These are phyloP conservation scores for Phortica okadai DNA, from an alignment of 2,888 invertebrate genomes.

Conservation along the genomic window DNA sequence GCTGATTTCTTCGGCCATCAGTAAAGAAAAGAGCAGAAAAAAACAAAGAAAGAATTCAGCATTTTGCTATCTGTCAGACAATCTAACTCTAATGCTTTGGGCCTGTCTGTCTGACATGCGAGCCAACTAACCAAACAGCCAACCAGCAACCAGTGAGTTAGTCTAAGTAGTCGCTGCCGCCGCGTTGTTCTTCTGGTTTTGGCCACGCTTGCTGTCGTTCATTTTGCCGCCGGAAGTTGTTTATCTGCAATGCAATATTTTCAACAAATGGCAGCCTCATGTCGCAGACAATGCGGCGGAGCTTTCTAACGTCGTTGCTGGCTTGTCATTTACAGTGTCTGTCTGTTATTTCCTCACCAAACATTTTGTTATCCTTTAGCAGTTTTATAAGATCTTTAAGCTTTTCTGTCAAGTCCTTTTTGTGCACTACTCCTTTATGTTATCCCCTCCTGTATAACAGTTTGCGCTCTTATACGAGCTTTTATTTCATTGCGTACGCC, in stretches of 20 bases:
- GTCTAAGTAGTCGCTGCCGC: background rate
- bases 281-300: slow-evolving; percentile 41
- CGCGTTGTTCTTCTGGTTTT: slow-evolving; percentile 6
- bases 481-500: background rate
- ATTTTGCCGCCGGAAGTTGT: slow-evolving; percentile 68
- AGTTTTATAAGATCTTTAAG: slow-evolving; percentile 3
- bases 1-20: slow-evolving; percentile 35
- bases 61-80: too few relatives aligned
- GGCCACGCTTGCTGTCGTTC: slow-evolving; percentile 51
- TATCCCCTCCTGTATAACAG: slow-evolving; percentile 10
- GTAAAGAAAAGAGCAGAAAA: background rate
- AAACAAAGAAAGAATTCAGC: background rate
- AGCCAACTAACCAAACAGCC: background rate
- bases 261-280: slow-evolving; percentile 48
- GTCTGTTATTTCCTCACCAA: background rate
- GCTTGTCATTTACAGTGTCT: background rate
- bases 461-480: background rate
- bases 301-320: background rate
- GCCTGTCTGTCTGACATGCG: background rate
- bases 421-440: background rate
- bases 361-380: background rate
- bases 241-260: slow-evolving; percentile 38
- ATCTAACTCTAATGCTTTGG: too few relatives aligned
- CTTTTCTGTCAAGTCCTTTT: background rate
- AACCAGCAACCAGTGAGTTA: background rate